These are phyloP conservation scores for Philaethria dido DNA, from an alignment of 2,888 invertebrate species.

Conservation along the genomic window DNA sequence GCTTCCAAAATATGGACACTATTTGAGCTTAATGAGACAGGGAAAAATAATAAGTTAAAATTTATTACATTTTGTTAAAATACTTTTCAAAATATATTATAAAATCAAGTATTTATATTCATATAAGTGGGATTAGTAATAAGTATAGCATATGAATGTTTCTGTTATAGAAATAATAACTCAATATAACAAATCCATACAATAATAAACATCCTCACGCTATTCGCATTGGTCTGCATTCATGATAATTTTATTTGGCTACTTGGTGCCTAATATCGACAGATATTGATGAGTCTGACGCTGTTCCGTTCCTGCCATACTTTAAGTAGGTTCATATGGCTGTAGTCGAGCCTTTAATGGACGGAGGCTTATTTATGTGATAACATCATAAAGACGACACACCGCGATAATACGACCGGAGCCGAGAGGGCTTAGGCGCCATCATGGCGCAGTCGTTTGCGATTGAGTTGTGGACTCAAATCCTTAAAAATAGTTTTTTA, in stretches of 20 bases:
- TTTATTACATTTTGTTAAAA: no score
- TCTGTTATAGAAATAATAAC: no score
- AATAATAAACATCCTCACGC: constrained; percentile 54
- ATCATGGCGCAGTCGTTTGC: neutral
- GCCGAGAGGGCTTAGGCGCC: constrained; percentile 60
- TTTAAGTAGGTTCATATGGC: constrained; percentile 58
- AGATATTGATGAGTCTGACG: constrained; percentile 75
- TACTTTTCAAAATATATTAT: no score
- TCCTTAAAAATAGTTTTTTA: no score
- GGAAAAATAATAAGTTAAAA: no score
- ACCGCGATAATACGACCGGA: constrained; percentile 65
- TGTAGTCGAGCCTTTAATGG: constrained; percentile 60
- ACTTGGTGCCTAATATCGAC: constrained; percentile 73
- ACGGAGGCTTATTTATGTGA: constrained; percentile 73
- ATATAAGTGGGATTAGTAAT: no score
- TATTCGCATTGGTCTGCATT: constrained; percentile 63
- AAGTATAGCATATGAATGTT: no score
- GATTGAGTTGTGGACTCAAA: no score
- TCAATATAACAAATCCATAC: constrained; percentile 54
- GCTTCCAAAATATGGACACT: no score
- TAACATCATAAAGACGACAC: constrained; percentile 65
- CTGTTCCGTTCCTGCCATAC: constrained; percentile 62
- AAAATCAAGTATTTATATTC: no score
- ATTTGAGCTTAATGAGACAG: no score
- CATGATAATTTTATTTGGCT: constrained; percentile 77